Base-by-base conservation (phyloP, 2,888 invertebrate genomes). In the Macaria notata region DNA sequence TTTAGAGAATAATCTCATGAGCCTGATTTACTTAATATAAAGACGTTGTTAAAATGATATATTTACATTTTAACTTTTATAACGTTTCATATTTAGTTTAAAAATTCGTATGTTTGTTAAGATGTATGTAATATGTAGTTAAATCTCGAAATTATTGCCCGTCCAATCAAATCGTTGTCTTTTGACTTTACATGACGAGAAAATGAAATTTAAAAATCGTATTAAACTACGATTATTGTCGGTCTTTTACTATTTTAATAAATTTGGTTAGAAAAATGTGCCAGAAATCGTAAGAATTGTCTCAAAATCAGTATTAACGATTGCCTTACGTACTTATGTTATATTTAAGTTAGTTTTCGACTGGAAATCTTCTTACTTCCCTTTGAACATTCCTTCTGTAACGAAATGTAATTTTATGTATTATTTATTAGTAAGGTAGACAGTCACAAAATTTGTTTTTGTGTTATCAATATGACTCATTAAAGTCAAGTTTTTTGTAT, bases 261-360 rank as follows among this genome's bases (percentile, higher is more conserved):
- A 68, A 68, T 56, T 42, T 71, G 31, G 47, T 49, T 43, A 29
- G 33, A 42, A 49, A 49, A 51, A 51, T 66, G 73, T 76, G 73
- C 78, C 76, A 76, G 69, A 74, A 75, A 63, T 67, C 64, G 61
- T 60, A 61, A 49, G 65, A 50, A 51, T 64, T 63, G 53, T 68
- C 68, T 72, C 62, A 61, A 58, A 70, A 73, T 73, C 76, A 78
- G 78, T 78, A 78, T 78, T 78, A 77, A 62, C 63, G 50, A 66
- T 72, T 69, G 68, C 71, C 70, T 72, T 61, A 54, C 69, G 74
- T 77, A 76, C 74, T 74, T 77, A 76, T 47, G 49, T 59, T 62
- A 57, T 51, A 56, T 49, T 57, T 50, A 62, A 59, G 49, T 55
- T 51, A 53, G 47, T 55, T 56, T 46, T 54, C 50, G 38, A 56